Percentiles rank a stretch among this genome's conserved stretches.
Evolutionary conservation across 1,140 invertebrate genomes (phyloP).

Genomic region (Ooceraea biroi): DNA sequence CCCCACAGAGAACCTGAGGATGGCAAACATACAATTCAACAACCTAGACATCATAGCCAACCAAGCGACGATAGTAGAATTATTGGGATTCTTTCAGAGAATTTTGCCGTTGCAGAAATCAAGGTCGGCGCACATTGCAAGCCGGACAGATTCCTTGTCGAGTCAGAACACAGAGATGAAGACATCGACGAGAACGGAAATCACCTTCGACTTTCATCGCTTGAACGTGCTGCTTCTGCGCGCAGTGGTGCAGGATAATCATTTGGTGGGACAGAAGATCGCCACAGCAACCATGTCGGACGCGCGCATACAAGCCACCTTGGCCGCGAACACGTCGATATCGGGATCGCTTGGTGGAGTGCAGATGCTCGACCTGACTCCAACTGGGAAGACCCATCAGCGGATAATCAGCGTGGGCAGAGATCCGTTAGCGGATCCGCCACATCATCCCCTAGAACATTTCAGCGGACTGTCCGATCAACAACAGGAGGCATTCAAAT

Average conservation of each 20-base stretch:
- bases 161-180: constrained; percentile 76
- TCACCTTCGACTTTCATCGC: constrained; percentile 97
- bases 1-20: constrained; percentile 88
- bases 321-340: constrained; percentile 89
- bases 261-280: constrained; percentile 93
- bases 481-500: constrained; percentile 82
- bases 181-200: constrained; percentile 88
- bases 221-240: constrained; percentile 95
- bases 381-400: constrained; percentile 93
- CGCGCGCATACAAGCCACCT: constrained; percentile 95
- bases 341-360: constrained; percentile 96
- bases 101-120: constrained; percentile 88
- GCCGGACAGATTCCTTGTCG: constrained; percentile 77
- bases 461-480: constrained; percentile 73
- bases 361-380: constrained; percentile 95
- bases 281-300: constrained; percentile 96
- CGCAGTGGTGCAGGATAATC: constrained; percentile 91
- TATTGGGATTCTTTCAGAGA: constrained; percentile 94
- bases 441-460: constrained; percentile 76
- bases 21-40: constrained; percentile 96
- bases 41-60: constrained; percentile 98
- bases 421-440: constrained; percentile 88
- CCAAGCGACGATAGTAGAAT: constrained; percentile 97
- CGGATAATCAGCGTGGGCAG: constrained; percentile 94
- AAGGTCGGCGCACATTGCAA: constrained; percentile 73